These are phyloP conservation scores for Hippoglossus stenolepis DNA, from an alignment of 2,113 vertebrate genomes.

Conservation along the genomic window DNA sequence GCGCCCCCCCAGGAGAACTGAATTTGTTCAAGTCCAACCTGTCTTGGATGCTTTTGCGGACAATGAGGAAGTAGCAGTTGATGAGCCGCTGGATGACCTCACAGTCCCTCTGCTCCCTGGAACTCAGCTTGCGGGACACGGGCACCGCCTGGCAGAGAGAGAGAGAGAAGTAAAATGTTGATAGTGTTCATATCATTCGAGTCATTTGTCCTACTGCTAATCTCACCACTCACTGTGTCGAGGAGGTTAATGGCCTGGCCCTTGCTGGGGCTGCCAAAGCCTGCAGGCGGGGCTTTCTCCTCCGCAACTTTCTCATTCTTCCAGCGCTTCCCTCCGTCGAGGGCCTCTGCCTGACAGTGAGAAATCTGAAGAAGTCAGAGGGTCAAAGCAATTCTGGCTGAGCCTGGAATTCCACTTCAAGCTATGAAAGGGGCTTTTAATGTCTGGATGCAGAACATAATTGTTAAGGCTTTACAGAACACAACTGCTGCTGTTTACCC, in stretches of 20 bases:
- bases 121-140: constrained; percentile 78
- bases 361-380: constrained; percentile 32
- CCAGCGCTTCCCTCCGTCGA: constrained; percentile 81
- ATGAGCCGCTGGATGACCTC: constrained; percentile 88
- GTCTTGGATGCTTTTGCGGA: constrained; percentile 89
- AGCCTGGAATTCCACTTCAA: constrained; percentile 4
- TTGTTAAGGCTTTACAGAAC: constrained; percentile 21
- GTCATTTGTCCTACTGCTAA: constrained; percentile 22
- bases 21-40: constrained; percentile 73
- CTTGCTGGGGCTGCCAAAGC: constrained; percentile 81
- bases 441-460: constrained; percentile 16
- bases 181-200: constrained; percentile 31
- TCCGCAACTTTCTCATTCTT: constrained; percentile 80
- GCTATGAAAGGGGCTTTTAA: constrained; percentile 5
- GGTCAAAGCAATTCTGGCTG: constrained; percentile 39
- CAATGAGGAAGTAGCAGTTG: constrained; percentile 88
- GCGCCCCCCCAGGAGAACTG: background rate
- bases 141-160: constrained; percentile 78
- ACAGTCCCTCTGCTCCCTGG: constrained; percentile 85
- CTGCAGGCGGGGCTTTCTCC: constrained; percentile 56
- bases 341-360: constrained; percentile 71
- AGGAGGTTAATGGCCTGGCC: constrained; percentile 84
- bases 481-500: constrained; percentile 14
- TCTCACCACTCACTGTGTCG: constrained; percentile 80
- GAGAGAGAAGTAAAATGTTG: constrained; percentile 39